Conservation (phyloP, 2,797 vertebrate species). For the Tamandua tetradactyla region DNA sequence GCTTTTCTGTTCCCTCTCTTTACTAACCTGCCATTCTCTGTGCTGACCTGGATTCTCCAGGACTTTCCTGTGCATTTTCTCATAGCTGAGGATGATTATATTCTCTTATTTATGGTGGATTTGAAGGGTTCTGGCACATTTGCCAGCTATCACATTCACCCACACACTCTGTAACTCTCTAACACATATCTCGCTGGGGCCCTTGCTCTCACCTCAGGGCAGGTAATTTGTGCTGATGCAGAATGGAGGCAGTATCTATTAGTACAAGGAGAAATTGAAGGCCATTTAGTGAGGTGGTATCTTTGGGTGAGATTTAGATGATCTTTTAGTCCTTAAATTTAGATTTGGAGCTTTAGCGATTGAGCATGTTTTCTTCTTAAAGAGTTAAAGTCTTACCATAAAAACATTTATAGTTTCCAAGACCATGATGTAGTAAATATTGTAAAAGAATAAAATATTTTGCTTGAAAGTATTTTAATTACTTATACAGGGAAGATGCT, state of each 20-base stretch:
- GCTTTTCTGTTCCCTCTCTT: background rate
- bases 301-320: background rate
- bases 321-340: slow-evolving; percentile 17
- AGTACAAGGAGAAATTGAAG: background rate
- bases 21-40: background rate
- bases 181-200: too few species aligned
- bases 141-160: background rate
- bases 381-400: background rate
- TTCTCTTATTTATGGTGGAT: background rate
- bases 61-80: background rate
- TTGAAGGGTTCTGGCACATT: background rate
- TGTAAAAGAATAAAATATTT: slow-evolving; percentile 11
- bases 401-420: background rate
- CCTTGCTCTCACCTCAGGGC: background rate
- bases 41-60: too few species aligned
- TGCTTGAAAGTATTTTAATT: slow-evolving; percentile 40
- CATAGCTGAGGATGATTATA: background rate
- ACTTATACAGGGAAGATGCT: background rate
- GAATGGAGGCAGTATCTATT: background rate
- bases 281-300: background rate
- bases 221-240: background rate
- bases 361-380: slow-evolving; percentile 1
- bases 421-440: background rate
- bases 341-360: background rate
- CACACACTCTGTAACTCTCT: too few species aligned